Evolutionary conservation across 2,113 vertebrate genomes (phyloP), one percentile per base, ranked within the genome.

Genomic region (Neolamprologus kungweensis): DNA sequence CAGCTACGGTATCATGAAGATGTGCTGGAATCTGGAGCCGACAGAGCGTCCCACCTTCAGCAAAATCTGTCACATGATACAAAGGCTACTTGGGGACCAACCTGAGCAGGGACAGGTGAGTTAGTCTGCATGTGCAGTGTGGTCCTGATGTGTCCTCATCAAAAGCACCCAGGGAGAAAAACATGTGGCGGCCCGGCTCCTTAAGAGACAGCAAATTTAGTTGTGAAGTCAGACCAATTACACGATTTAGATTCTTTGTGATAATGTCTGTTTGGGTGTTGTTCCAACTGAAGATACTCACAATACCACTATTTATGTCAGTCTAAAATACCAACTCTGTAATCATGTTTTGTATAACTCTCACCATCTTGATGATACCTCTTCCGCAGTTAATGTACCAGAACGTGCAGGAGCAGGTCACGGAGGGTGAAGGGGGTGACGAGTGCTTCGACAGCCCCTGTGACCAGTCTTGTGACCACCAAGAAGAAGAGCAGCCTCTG

Each of bases 1-100:
- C 94, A 99, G 98, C 93, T 99, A 99, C 50, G 91, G 79, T 40
- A 96, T 99, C 91, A 99, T 99, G 98, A 97, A 97, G 88, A 97
- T 97, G 2, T 99, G 98, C 93, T 99, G 98, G 98, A 97, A 96
- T 87, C 94, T 99, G 95, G 97, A 98, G 90, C 97, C 98, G 2
- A 98, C 97, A 0, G 89, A 80, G 19, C 96, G 98, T 53, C 98
- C 98, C 0, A 98, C 97, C 3, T 99, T 99, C 6, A 96, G 95
- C 87, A 97, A 98, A 95, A 98, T 99, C 65, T 60, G 93, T 45
- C 96, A 95, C 88, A 95, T 98, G 91, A 97, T 99, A 37, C 96
- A 97, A 91, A 96, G 96, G 53, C 96, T 98, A 79, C 95, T 97
- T 31, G 96, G 89, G 51, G 93, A 96, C 57, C 7, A 96, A 86